Percentiles rank a stretch among this genome's conserved stretches.
phyloP scores from a whole-genome alignment of 2,797 vertebrate species.

The Remorina albescens region DNA sequence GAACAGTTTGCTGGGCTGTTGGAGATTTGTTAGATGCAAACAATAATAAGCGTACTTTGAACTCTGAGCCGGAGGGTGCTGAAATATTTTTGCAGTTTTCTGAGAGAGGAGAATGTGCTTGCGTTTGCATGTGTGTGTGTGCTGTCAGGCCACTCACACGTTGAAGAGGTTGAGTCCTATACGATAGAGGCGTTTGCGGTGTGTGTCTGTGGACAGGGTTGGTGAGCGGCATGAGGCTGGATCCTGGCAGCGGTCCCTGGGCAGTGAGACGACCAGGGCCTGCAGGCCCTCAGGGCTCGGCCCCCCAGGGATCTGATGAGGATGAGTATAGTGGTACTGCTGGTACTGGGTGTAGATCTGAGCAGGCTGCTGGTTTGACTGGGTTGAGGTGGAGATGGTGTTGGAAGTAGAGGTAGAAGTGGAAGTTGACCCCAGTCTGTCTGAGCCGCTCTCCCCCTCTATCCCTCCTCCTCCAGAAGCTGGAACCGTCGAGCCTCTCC shows the following conservation, averaged over 20 bases:
- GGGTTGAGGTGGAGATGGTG: conserved; percentile 90
- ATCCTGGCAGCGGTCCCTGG: conserved; percentile 96
- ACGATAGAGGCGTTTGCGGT: conserved; percentile 97
- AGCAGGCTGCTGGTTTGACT: conserved; percentile 82
- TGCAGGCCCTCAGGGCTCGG: conserved; percentile 92
- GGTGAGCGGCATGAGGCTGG: conserved; percentile 93
- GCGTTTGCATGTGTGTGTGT: conserved; percentile 16
- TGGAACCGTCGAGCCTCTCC: conserved; percentile 77
- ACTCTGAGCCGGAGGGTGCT: conserved; percentile 47
- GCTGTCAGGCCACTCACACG: conserved; percentile 88
- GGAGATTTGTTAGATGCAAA: conserved; percentile 60
- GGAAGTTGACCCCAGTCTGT: conserved; percentile 91
- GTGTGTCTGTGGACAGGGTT: conserved; percentile 96
- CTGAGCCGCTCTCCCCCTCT: conserved; percentile 83
- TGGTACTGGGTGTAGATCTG: conserved; percentile 84
- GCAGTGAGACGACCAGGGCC: conserved; percentile 96
- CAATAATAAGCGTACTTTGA: conserved; percentile 56
- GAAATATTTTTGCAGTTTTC: conserved; percentile 25
- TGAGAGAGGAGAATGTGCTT: conserved; percentile 1
- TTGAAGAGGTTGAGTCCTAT: conserved; percentile 99
- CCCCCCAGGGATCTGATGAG: conserved; percentile 82
- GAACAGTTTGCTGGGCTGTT: conserved; percentile 43
- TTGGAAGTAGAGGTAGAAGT: conserved; percentile 91
- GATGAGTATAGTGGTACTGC: conserved; percentile 86
- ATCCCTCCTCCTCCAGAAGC: conserved; percentile 42